Evolutionary conservation across 1,140 invertebrate genomes (phyloP).

Genomic region (Drosophila sucinea): DNA sequence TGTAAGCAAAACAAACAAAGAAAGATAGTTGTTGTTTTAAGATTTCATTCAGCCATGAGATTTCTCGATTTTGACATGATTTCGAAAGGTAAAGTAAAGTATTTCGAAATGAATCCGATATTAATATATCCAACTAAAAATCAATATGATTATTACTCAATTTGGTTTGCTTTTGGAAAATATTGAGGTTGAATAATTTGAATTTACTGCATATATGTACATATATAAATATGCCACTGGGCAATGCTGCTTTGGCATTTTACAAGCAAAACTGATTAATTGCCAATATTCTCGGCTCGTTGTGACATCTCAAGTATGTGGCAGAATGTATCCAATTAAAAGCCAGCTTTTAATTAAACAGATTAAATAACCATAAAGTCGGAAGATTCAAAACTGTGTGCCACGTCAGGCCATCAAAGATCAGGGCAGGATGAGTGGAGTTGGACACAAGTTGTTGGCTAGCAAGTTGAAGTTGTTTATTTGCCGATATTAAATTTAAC

Average conservation of each 20-base stretch:
- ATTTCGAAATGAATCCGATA: too few relatives aligned
- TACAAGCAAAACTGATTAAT: neutral
- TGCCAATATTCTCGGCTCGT: conserved; percentile 11
- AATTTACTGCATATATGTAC: too few relatives aligned
- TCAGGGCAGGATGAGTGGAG: neutral
- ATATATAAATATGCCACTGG: neutral
- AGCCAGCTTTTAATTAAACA: conserved; percentile 66
- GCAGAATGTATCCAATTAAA: conserved; percentile 54
- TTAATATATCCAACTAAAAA: neutral
- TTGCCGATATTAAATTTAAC: conserved; percentile 68
- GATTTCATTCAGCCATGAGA: too few relatives aligned
- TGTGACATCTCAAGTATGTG: conserved; percentile 46
- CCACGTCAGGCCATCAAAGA: neutral
- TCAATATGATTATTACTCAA: too few relatives aligned
- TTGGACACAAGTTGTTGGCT: neutral
- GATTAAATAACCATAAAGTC: conserved; percentile 62
- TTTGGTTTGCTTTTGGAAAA: too few relatives aligned
- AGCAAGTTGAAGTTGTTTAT: conserved; percentile 48
- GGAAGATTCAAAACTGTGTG: neutral
- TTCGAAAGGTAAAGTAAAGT: too few relatives aligned
- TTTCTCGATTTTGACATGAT: too few relatives aligned
- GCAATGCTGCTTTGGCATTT: neutral
- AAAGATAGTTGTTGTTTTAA: neutral
- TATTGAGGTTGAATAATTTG: too few relatives aligned
- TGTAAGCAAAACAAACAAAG: neutral